A percentile compares a stretch with the other conserved stretches of the same genome.
Conservation (phyloP, 2,797 vertebrate species). For the Champsocephalus gunnari region DNA sequence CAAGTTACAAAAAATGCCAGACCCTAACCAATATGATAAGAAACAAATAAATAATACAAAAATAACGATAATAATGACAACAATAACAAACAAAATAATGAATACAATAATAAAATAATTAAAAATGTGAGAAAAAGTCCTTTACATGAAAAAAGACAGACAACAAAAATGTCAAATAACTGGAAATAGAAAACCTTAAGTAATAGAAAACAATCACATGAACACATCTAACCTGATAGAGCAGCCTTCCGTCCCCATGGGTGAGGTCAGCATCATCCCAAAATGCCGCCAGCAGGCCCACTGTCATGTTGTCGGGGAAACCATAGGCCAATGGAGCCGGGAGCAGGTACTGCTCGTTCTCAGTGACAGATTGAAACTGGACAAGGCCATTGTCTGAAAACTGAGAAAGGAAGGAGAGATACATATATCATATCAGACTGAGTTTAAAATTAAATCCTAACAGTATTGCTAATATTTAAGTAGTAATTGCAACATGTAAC, state of each 20-base stretch:
- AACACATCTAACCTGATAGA: conserved; percentile 81
- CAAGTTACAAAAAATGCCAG: no score
- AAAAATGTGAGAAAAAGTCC: no score
- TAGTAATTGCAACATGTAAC: neutral
- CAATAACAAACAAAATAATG: no score
- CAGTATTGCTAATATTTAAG: neutral
- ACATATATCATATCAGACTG: neutral
- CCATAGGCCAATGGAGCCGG: conserved; percentile 79
- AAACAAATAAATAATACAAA: neutral
- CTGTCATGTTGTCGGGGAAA: conserved; percentile 78
- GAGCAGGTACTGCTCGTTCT: conserved; percentile 84
- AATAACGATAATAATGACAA: no score
- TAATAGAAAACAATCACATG: no score
- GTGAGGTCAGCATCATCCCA: conserved; percentile 89
- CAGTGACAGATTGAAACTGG: conserved; percentile 82
- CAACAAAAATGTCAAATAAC: no score
- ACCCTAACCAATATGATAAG: neutral
- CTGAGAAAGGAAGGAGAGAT: conserved; percentile 63
- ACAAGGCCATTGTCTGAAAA: conserved; percentile 90
- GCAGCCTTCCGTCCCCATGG: conserved; percentile 79
- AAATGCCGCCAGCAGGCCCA: conserved; percentile 84
- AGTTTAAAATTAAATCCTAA: neutral
- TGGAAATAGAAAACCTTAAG: no score
- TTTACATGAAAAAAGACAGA: no score
- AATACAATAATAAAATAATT: no score